These are phyloP conservation scores for Trachops cirrhosus DNA, from an alignment of 2,797 vertebrate species.

Conservation along the genomic window DNA sequence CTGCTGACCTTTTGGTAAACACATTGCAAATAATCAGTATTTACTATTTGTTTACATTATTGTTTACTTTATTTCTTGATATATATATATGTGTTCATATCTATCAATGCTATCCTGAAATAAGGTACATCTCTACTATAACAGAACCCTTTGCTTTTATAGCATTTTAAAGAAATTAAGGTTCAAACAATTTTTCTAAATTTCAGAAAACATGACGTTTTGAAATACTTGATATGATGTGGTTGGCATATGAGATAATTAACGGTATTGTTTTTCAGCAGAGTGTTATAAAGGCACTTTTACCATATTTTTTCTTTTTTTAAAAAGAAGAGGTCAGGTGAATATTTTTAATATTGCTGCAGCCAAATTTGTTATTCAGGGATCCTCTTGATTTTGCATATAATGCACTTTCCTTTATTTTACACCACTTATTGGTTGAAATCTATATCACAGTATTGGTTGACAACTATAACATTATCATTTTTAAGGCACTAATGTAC, in stretches of 20 bases:
- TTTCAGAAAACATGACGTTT: constrained; percentile 32
- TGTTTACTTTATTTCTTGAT: constrained; percentile 40
- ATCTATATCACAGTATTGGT: not conserved
- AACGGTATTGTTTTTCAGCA: not conserved
- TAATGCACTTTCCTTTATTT: not conserved
- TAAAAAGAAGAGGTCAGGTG: not conserved
- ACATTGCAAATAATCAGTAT: constrained; percentile 12
- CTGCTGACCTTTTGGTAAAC: constrained; percentile 89
- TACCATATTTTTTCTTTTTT: not conserved
- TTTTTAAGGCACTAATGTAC: constrained; percentile 2
- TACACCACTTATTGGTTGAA: not conserved
- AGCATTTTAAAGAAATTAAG: constrained; percentile 20
- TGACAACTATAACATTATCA: not conserved
- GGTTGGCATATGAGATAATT: constrained; percentile 16
- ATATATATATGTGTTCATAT: not conserved
- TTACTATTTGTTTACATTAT: constrained; percentile 41
- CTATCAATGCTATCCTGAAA: constrained; percentile 16
- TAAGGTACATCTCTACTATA: not conserved
- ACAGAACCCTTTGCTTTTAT: constrained; percentile 13
- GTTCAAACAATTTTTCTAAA: constrained; percentile 13
- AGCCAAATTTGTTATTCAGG: constrained; percentile 20
- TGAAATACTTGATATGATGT: not conserved
- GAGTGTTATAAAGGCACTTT: not conserved
- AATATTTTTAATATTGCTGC: not conserved
- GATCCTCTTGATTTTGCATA: not conserved